A percentile compares a stretch with the other conserved stretches of the same genome.
These are phyloP conservation scores for Microctenopoma steveboyesi DNA, from an alignment of 2,797 vertebrate species.

Conservation along the genomic window DNA sequence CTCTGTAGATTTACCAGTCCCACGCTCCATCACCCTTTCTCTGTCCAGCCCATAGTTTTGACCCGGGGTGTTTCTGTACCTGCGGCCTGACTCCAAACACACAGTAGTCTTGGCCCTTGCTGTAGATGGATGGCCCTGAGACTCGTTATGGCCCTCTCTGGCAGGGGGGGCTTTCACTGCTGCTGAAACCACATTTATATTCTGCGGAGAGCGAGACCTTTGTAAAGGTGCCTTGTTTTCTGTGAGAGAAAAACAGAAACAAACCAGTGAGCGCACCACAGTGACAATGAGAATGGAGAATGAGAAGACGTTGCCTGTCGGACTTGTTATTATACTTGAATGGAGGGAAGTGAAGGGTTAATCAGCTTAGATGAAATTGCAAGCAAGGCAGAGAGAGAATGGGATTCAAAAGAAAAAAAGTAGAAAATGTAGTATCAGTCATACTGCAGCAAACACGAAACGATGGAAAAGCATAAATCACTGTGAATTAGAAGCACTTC, in stretches of 20 bases:
- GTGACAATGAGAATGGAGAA: conserved; percentile 23
- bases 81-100: conserved; percentile 58
- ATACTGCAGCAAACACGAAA: conserved; percentile 15
- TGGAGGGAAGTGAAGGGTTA: conserved; percentile 44
- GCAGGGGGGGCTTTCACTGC: conserved; percentile 78
- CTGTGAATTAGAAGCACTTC: conserved; percentile 16
- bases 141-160: conserved; percentile 88
- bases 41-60: conserved; percentile 51
- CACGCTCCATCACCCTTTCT: conserved; percentile 57
- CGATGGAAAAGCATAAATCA: conserved; percentile 15
- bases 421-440: conserved; percentile 22
- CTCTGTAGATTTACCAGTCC: conserved; percentile 53
- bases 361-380: conserved; percentile 57
- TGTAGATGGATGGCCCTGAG: conserved; percentile 80
- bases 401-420: conserved; percentile 20
- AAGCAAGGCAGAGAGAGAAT: conserved; percentile 42
- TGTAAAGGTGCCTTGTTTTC: conserved; percentile 91
- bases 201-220: conserved; percentile 89
- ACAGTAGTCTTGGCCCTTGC: conserved; percentile 74
- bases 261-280: conserved; percentile 44
- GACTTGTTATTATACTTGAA: conserved; percentile 40
- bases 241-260: conserved; percentile 78
- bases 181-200: conserved; percentile 82
- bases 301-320: conserved; percentile 22
- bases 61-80: conserved; percentile 54